Evolutionary conservation across 2,113 vertebrate species (phyloP).

Genomic region (Struthidea cinerea): DNA sequence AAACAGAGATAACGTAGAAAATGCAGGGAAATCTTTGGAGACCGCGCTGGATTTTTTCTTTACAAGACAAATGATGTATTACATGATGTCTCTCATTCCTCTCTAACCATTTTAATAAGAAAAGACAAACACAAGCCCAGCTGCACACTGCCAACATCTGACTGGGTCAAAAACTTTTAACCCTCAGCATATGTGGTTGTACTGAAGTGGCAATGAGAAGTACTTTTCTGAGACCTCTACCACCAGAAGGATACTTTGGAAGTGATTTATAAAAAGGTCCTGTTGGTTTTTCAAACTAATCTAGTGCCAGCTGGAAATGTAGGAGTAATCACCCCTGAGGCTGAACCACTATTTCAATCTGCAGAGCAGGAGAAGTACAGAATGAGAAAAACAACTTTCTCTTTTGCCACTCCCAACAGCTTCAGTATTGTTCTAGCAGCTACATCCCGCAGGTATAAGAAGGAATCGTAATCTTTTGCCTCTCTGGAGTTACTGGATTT

Average conservation of each 20-base stretch:
- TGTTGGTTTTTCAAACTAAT: not conserved
- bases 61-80: slow-evolving; percentile 10
- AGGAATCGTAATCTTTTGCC: not conserved
- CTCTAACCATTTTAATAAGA: not conserved
- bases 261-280: not conserved
- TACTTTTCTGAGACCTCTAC: not conserved
- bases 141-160: not conserved
- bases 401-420: not conserved
- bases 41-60: not conserved
- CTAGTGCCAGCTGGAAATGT: not conserved
- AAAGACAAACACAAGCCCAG: not conserved
- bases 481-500: not conserved
- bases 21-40: not conserved
- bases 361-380: not conserved
- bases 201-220: not conserved
- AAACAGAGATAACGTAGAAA: slow-evolving; percentile 26
- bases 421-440: not conserved
- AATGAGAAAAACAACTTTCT: not conserved
- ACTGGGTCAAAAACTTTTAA: not conserved
- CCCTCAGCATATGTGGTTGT: not conserved
- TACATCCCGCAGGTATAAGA: not conserved
- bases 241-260: not conserved
- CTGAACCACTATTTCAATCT: not conserved
- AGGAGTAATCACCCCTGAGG: not conserved
- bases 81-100: not conserved